phyloP scores from a whole-genome alignment of 2,888 invertebrate genomes.

The Heliconius charithonia region DNA sequence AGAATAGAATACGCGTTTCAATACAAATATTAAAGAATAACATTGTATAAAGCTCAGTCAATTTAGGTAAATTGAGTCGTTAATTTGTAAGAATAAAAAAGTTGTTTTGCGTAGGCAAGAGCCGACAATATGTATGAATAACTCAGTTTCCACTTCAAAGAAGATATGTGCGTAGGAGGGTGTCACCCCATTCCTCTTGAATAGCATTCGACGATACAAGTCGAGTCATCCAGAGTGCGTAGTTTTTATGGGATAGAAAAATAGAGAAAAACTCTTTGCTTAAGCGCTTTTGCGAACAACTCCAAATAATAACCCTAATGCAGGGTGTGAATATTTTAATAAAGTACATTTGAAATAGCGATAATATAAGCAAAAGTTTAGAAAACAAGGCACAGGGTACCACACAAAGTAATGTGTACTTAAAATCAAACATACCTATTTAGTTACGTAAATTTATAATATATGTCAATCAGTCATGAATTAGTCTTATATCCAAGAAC shows the following conservation, averaged over 20 bases:
- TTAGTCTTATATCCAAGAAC: background rate
- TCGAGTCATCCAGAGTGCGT: slow-evolving; percentile 68
- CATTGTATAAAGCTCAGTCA: background rate
- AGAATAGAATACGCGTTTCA: background rate
- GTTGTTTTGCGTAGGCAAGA: slow-evolving; percentile 36
- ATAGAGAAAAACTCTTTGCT: slow-evolving; percentile 49
- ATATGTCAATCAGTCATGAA: background rate
- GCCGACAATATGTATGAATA: slow-evolving; percentile 52
- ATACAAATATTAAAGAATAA: background rate
- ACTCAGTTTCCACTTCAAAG: slow-evolving; percentile 73
- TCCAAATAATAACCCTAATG: slow-evolving; percentile 6
- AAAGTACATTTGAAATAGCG: background rate
- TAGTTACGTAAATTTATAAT: background rate
- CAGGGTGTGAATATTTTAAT: slow-evolving; percentile 1
- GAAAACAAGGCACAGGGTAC: background rate
- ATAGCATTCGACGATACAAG: slow-evolving; percentile 69
- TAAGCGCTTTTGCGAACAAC: slow-evolving; percentile 26
- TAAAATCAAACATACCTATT: too few species aligned
- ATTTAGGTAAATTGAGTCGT: slow-evolving; percentile 1
- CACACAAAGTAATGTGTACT: too few species aligned
- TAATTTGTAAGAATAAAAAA: slow-evolving; percentile 19
- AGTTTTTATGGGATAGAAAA: slow-evolving; percentile 56
- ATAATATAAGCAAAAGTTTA: background rate
- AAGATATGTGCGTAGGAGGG: slow-evolving; percentile 74
- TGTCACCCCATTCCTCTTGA: slow-evolving; percentile 72